Conservation (phyloP, 2,113 vertebrate genomes). For the Sturnus vulgaris region DNA sequence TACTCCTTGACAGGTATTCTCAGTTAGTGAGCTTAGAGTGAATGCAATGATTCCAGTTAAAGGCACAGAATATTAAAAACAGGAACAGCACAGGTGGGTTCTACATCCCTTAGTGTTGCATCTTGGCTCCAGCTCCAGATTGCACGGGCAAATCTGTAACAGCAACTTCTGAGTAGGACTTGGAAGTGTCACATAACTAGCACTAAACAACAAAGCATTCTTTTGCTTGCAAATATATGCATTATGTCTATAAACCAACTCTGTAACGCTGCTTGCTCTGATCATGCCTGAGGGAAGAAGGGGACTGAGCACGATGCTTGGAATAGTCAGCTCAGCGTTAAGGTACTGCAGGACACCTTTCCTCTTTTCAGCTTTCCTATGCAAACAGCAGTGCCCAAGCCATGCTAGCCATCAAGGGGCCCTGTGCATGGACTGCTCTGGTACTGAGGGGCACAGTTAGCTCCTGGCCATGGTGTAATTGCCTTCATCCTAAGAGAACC, state of each 20-base stretch:
- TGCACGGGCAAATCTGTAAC: not conserved
- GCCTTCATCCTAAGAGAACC: rapidly evolving
- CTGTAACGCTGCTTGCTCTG: not conserved
- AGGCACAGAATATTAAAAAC: not conserved
- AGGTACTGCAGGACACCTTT: not conserved
- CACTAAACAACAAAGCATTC: not conserved
- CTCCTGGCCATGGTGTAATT: rapidly evolving
- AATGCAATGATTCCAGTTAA: not conserved
- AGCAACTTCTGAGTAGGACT: not conserved
- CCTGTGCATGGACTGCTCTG: rapidly evolving
- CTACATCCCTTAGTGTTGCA: not conserved
- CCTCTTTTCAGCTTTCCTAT: not conserved
- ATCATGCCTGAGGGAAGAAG: not conserved
- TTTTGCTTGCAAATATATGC: not conserved
- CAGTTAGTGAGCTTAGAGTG: not conserved
- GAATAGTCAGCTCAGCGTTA: not conserved
- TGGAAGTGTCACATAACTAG: rapidly evolving
- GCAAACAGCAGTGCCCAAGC: not conserved
- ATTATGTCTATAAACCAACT: not conserved
- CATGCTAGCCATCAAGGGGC: rapidly evolving
- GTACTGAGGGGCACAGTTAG: not conserved
- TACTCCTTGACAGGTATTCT: not conserved
- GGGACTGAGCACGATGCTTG: not conserved
- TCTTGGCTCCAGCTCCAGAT: not conserved
- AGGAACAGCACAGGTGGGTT: not conserved